A percentile compares a stretch with the other conserved stretches of the same genome.
These are phyloP conservation scores for Acrobasis consociella DNA, from an alignment of 2,888 invertebrate species.

Conservation along the genomic window DNA sequence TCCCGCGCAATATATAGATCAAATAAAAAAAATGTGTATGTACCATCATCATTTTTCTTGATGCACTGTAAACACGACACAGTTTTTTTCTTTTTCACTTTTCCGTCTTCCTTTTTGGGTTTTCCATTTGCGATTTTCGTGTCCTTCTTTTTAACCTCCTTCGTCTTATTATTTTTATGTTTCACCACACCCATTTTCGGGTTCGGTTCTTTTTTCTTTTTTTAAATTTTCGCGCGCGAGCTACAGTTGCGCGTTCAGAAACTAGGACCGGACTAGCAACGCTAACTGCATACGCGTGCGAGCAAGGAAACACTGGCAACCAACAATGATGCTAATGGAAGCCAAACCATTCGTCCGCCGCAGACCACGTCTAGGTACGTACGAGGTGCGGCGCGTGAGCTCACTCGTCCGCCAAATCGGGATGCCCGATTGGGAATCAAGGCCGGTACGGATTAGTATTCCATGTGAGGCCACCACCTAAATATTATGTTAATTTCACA, in stretches of 20 bases:
- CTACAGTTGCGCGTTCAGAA: conserved; percentile 72
- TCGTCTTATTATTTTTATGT: conserved; percentile 64
- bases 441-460: conserved; percentile 75
- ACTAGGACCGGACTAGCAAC: conserved; percentile 78
- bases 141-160: conserved; percentile 53
- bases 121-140: conserved; percentile 55
- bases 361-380: conserved; percentile 46
- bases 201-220: conserved; percentile 41
- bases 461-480: conserved; percentile 63
- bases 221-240: conserved; percentile 50
- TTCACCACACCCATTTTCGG: conserved; percentile 76
- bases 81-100: conserved; percentile 78
- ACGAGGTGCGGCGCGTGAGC: conserved; percentile 65
- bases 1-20: conserved; percentile 12
- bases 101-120: conserved; percentile 62
- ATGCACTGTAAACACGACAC: conserved; percentile 81
- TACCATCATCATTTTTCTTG: conserved; percentile 77
- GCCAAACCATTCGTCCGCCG: conserved; percentile 42
- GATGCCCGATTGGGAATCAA: conserved; percentile 77
- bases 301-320: conserved; percentile 67
- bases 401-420: conserved; percentile 68
- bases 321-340: conserved; percentile 55
- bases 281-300: conserved; percentile 74
- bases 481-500: conserved; percentile 67
- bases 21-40: conserved; percentile 31